A percentile compares a stretch with the other conserved stretches of the same genome.
phyloP scores from a whole-genome alignment of 2,113 vertebrate species.

The Falcunculus frontatus region DNA sequence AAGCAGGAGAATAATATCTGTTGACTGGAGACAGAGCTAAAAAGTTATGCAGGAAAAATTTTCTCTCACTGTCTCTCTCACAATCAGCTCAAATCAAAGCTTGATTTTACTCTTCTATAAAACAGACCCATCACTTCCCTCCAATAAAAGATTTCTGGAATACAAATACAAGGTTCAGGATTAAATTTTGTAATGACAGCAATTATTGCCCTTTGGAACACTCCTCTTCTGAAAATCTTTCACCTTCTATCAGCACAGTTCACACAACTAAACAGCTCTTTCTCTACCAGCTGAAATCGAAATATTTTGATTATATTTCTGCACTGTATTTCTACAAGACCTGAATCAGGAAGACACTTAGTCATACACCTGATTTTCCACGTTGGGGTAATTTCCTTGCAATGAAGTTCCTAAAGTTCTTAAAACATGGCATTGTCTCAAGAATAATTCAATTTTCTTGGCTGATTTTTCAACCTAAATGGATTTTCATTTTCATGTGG shows the following conservation, averaged over 20 bases:
- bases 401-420: not conserved
- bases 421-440: not conserved
- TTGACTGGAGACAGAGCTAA: not conserved
- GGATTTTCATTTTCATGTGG: not conserved
- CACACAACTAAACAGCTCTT: not conserved
- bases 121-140: not conserved
- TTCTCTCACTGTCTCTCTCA: not conserved
- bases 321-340: not conserved
- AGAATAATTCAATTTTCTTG: not conserved
- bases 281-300: not conserved
- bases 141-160: not conserved
- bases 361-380: not conserved
- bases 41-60: not conserved
- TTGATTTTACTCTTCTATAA: not conserved
- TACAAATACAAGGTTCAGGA: not conserved
- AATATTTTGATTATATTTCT: not conserved
- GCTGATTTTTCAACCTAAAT: not conserved
- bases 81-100: not conserved
- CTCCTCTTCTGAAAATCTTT: not conserved
- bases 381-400: not conserved
- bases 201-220: not conserved
- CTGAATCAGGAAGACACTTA: not conserved
- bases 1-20: not conserved
- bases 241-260: not conserved
- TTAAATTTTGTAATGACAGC: not conserved